phyloP scores from a whole-genome alignment of 2,888 invertebrate genomes.

The Leucoma salicis region DNA sequence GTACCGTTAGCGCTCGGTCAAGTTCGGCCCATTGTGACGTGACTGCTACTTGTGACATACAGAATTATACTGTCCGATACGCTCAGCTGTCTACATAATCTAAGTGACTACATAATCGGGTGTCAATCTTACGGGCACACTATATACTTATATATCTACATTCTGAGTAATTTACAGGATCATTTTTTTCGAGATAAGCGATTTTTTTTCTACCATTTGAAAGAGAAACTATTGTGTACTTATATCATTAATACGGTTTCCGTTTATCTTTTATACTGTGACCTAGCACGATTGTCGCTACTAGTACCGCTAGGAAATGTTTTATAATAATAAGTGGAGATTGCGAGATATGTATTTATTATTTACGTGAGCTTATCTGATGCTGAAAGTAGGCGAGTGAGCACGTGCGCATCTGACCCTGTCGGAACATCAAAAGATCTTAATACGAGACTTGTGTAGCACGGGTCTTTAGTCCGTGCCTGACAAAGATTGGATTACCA shows the following conservation, averaged over 20 bases:
- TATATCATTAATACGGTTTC: slow-evolving; percentile 14
- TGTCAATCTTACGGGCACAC: slow-evolving; percentile 1
- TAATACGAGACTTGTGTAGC: slow-evolving; percentile 35
- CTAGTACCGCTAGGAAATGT: slow-evolving; percentile 30
- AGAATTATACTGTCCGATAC: slow-evolving; percentile 41
- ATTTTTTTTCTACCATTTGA: too few relatives aligned
- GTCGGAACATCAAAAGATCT: slow-evolving; percentile 46
- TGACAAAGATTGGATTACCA: slow-evolving; percentile 37
- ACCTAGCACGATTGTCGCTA: slow-evolving; percentile 18
- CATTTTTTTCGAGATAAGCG: too few relatives aligned
- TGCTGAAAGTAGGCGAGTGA: slow-evolving; percentile 44
- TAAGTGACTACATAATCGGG: slow-evolving; percentile 14
- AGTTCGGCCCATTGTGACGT: slow-evolving; percentile 73
- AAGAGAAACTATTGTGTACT: not conserved
- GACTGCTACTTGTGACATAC: slow-evolving; percentile 63
- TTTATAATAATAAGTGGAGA: slow-evolving; percentile 33
- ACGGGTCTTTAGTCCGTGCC: slow-evolving; percentile 39
- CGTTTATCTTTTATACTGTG: slow-evolving; percentile 16
- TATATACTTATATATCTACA: not conserved
- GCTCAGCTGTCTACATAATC: slow-evolving; percentile 19
- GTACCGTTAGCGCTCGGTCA: slow-evolving; percentile 77
- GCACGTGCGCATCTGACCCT: slow-evolving; percentile 54
- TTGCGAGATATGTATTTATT: slow-evolving; percentile 41
- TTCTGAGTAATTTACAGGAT: too few relatives aligned
- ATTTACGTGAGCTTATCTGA: slow-evolving; percentile 48